Conservation (phyloP, 2,888 invertebrate species). For the Chalcis sispes region DNA sequence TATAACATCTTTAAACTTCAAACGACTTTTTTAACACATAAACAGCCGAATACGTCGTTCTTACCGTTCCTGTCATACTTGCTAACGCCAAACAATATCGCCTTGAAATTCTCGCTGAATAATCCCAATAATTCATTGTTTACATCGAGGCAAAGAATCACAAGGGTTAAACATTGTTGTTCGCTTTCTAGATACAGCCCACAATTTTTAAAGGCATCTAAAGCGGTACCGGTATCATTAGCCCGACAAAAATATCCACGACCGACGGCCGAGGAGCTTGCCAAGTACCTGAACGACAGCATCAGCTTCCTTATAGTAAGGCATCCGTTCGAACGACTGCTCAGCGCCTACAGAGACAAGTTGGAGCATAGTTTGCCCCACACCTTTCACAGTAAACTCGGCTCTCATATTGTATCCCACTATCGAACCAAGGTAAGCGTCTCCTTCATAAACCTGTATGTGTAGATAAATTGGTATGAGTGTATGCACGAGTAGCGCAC, state of each 20-base stretch:
- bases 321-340: conserved; percentile 87
- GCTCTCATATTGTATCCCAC: conserved; percentile 85
- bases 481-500: neutral
- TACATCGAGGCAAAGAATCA: too few species aligned
- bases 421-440: conserved; percentile 81
- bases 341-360: conserved; percentile 91
- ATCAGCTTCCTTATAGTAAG: conserved; percentile 89
- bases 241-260: conserved; percentile 89
- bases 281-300: conserved; percentile 85
- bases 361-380: conserved; percentile 89
- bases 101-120: too few species aligned
- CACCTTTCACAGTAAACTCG: conserved; percentile 88
- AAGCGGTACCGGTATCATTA: conserved; percentile 85
- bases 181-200: conserved; percentile 80
- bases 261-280: conserved; percentile 84
- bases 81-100: too few species aligned
- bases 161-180: neutral
- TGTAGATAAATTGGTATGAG: neutral
- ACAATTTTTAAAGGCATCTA: conserved; percentile 85
- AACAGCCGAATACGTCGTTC: too few species aligned
- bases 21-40: too few species aligned
- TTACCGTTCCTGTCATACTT: too few species aligned
- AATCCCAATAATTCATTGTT: too few species aligned
- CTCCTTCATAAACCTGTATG: neutral
- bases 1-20: too few species aligned